phyloP scores from a whole-genome alignment of 1,140 invertebrate species.

The Achroia grisella region DNA sequence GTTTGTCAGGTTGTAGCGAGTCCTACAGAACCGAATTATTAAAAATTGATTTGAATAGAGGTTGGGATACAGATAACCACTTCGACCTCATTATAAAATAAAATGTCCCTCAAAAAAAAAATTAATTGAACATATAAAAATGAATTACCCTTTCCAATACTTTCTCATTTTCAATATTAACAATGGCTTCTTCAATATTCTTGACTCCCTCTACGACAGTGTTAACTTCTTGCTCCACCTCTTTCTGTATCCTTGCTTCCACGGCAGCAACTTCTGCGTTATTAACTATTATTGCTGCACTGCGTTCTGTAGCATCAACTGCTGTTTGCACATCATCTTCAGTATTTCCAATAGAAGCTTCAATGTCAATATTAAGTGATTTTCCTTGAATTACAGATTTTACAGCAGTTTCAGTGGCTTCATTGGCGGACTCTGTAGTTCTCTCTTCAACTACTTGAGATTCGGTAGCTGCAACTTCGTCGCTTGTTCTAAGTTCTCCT shows the following conservation, averaged over 20 bases:
- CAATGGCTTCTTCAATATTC: conserved; percentile 36
- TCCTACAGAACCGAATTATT: too few species aligned
- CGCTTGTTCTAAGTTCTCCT: background rate
- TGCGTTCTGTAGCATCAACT: background rate
- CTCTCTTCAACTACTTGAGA: conserved; percentile 2
- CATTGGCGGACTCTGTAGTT: conserved; percentile 2
- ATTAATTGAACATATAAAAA: background rate
- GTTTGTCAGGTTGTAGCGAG: too few species aligned
- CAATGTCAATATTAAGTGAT: conserved; percentile 3
- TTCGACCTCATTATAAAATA: too few species aligned
- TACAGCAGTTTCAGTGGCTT: background rate
- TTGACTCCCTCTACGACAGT: conserved; percentile 21
- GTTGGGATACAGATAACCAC: too few species aligned
- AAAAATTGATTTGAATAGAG: too few species aligned
- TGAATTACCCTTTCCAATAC: conserved; percentile 25
- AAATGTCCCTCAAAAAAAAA: too few species aligned
- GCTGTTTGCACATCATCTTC: conserved; percentile 1
- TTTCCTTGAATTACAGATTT: conserved; percentile 1
- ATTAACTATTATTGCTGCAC: background rate
- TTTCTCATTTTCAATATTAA: conserved; percentile 30
- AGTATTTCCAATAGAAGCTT: conserved; percentile 1
- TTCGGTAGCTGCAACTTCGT: background rate
- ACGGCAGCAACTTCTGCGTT: background rate
- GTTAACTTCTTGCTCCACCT: conserved; percentile 18
- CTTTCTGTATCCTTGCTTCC: conserved; percentile 4